These are phyloP conservation scores for Eulemur rufifrons DNA, from an alignment of 2,113 vertebrate genomes.

Conservation along the genomic window DNA sequence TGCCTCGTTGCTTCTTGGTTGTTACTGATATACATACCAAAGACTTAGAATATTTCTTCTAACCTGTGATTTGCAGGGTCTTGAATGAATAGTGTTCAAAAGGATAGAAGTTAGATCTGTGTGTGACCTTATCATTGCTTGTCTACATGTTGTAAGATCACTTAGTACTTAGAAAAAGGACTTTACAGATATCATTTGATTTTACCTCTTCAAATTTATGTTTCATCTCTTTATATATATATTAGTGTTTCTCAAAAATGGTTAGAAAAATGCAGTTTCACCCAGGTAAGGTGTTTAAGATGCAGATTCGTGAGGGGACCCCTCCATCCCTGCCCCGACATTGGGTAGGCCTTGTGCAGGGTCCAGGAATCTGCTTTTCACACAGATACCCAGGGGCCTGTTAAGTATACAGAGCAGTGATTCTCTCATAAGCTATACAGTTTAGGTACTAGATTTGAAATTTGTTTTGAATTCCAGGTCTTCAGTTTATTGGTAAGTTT, in stretches of 20 bases:
- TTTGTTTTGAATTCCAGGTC: constrained; percentile 41
- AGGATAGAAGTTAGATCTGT: neutral
- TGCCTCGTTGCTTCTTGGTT: neutral
- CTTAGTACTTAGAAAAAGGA: constrained; percentile 32
- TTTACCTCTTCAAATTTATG: constrained; percentile 17
- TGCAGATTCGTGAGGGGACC: neutral
- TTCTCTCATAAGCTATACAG: neutral
- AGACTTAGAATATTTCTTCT: neutral
- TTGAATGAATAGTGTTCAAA: neutral
- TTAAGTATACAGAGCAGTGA: neutral
- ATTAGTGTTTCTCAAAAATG: neutral
- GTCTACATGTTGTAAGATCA: neutral
- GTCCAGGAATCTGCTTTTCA: neutral
- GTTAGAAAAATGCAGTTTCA: neutral
- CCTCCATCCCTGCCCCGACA: no score
- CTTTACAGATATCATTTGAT: neutral
- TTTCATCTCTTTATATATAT: neutral
- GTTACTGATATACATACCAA: neutral
- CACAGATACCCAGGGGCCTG: neutral
- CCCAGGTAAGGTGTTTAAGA: neutral
- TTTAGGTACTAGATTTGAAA: neutral
- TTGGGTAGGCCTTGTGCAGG: neutral
- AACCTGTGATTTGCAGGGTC: neutral
- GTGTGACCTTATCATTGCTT: neutral
- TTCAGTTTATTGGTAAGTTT: constrained; percentile 9